Evolutionary conservation across 2,113 vertebrate genomes (phyloP).

Genomic region (Morone chrysops): DNA sequence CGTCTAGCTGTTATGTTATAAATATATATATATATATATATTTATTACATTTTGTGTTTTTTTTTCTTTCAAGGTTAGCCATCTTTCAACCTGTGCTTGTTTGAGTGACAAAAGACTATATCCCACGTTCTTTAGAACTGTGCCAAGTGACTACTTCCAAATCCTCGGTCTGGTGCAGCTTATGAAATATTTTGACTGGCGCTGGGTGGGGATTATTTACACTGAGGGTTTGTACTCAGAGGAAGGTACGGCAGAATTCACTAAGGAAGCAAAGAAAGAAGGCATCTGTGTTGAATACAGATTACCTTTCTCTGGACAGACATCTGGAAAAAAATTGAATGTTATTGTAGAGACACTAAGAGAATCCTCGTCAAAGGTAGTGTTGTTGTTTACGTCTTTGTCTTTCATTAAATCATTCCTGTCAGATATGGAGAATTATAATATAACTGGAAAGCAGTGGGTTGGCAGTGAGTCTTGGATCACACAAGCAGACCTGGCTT

Average conservation of each 20-base stretch:
- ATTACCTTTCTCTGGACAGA: background rate
- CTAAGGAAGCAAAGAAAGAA: slow-evolving; percentile 47
- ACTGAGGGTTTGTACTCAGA: slow-evolving; percentile 31
- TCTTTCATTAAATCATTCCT: slow-evolving; percentile 37
- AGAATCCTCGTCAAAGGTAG: slow-evolving; percentile 67
- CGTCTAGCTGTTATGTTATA: background rate
- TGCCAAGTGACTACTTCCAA: slow-evolving; percentile 76
- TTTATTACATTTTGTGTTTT: background rate
- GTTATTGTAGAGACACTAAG: slow-evolving; percentile 40
- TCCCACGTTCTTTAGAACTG: slow-evolving; percentile 76
- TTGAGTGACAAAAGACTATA: slow-evolving; percentile 72
- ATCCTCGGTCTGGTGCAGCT: slow-evolving; percentile 65
- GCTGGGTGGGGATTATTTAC: slow-evolving; percentile 76
- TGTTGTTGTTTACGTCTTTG: slow-evolving; percentile 68
- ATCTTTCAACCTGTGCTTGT: slow-evolving; percentile 76
- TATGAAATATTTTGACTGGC: slow-evolving; percentile 75
- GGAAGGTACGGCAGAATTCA: slow-evolving; percentile 49
- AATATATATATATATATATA: too few species aligned
- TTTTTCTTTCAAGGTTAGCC: slow-evolving; percentile 69
- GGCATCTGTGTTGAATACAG: slow-evolving; percentile 74
- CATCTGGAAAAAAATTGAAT: accelerated
- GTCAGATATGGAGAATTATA: slow-evolving; percentile 35
- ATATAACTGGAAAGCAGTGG: slow-evolving; percentile 76
- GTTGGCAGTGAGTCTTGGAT: slow-evolving; percentile 75
- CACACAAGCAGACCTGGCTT: slow-evolving; percentile 57